phyloP scores from a whole-genome alignment of 2,888 invertebrate genomes.

The Lasioglossum pauxillum region DNA sequence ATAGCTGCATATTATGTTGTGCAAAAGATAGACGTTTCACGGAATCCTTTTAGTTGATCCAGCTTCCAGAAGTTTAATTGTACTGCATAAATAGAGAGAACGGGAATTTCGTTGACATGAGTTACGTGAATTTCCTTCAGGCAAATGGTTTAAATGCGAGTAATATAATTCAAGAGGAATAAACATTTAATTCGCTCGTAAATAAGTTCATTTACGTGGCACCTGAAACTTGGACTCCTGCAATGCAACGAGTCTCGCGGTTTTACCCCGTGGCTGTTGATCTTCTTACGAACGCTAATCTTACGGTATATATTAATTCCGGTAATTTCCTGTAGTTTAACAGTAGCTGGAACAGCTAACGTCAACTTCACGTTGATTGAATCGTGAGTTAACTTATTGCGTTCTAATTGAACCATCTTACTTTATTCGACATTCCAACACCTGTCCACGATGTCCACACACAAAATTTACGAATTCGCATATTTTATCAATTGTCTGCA shows the following conservation, averaged over 20 bases:
- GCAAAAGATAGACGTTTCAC: not conserved
- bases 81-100: not conserved
- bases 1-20: not conserved
- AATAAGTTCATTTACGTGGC: constrained; percentile 32
- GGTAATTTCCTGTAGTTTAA: constrained; percentile 18
- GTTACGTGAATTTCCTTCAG: constrained; percentile 7
- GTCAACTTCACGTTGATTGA: not conserved
- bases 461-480: not conserved
- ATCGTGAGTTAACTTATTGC: not conserved
- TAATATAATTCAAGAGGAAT: constrained; percentile 25
- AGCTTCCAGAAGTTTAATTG: not conserved
- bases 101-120: not conserved
- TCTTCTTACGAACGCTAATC: constrained; percentile 30
- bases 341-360: not conserved
- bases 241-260: constrained; percentile 30
- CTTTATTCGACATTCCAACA: not conserved
- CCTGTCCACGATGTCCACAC: not conserved
- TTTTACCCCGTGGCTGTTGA: constrained; percentile 29
- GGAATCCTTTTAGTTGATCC: not conserved
- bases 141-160: constrained; percentile 19
- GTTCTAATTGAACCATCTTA: not conserved
- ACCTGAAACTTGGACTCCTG: constrained; percentile 17
- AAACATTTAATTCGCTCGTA: constrained; percentile 36
- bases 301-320: constrained; percentile 25
- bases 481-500: not conserved